phyloP scores from a whole-genome alignment of 2,797 vertebrate species.

The Luscinia megarhynchos region DNA sequence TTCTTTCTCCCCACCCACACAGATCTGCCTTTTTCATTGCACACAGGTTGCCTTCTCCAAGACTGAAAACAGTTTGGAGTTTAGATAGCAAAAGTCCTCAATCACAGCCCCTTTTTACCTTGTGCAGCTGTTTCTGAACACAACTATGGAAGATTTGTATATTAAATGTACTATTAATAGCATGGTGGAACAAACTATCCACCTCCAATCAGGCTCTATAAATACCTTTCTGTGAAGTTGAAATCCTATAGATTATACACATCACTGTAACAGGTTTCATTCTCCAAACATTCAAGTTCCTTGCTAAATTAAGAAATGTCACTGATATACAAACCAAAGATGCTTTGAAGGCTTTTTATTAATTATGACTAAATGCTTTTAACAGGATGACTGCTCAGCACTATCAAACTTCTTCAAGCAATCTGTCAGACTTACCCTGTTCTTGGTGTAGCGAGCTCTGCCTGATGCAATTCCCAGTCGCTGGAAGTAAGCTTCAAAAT shows the following conservation, averaged over 20 bases:
- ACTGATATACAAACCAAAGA: background rate
- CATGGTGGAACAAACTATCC: background rate
- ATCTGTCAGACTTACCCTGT: conserved; percentile 79
- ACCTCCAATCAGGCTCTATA: background rate
- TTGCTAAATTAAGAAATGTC: background rate
- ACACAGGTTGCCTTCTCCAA: too few species aligned
- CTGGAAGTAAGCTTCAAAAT: conserved; percentile 96
- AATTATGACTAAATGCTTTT: background rate
- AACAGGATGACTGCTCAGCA: background rate
- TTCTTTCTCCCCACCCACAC: background rate
- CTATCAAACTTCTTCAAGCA: background rate
- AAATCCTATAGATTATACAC: background rate
- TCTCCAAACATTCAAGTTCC: background rate
- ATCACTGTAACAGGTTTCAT: background rate
- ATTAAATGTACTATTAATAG: background rate
- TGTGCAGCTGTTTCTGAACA: background rate
- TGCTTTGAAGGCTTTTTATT: background rate
- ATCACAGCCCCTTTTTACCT: background rate
- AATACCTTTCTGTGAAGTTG: background rate
- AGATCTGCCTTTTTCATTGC: background rate
- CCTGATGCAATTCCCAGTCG: conserved; percentile 91
- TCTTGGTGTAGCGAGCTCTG: conserved; percentile 94
- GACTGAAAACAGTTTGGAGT: background rate
- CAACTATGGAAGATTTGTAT: background rate
- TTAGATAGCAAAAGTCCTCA: background rate